Evolutionary conservation across 2,888 invertebrate genomes (phyloP), one percentile per base, ranked within the genome.

Genomic region (Sphecodes monilicornis): DNA sequence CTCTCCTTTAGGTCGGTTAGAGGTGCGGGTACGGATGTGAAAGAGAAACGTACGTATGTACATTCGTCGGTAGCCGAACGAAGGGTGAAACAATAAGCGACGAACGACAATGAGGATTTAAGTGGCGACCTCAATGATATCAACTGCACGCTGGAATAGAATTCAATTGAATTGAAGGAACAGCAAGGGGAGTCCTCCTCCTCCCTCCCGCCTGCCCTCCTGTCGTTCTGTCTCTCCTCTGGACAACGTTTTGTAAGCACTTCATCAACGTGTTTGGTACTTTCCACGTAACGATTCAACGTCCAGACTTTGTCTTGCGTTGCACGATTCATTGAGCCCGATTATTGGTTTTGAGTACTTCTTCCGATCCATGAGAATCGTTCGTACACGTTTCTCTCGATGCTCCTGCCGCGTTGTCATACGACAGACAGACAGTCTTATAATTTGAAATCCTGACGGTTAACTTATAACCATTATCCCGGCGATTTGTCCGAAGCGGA

Each of bases 61-160:
- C 90, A 92, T 89, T 91, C 91, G 92, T 93, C 72, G 91, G 91
- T 92, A 92, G 88, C 91, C 92, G 91, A 90, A 86, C 92, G 94
- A 94, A 94, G 94, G 94, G 94, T 94, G 94, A 94, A 94, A 94
- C 94, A 94, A 94, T 94, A 93, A 94, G 93, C 94, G 94, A 93
- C 93, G 92, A 92, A 94, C 94, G 94, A 94, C 94, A 94, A 94
- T 94, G 94, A 94, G 93, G 93, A 94, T 94, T 94, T 94, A 94
- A 94, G 94, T 94, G 94, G 93, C 94, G 94, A 94, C 94, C 94
- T 94, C 94, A 94, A 94, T 94, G 94, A 94, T 94, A 94, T 94
- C 94, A 94, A 94, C 94, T 94, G 94, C 93, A 94, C 92, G 92
- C 92, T 90, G 93, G 93, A 94, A 94, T 94, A 94, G 94, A 94